Conservation (phyloP, 2,888 invertebrate genomes). For the Mythimna albipuncta region DNA sequence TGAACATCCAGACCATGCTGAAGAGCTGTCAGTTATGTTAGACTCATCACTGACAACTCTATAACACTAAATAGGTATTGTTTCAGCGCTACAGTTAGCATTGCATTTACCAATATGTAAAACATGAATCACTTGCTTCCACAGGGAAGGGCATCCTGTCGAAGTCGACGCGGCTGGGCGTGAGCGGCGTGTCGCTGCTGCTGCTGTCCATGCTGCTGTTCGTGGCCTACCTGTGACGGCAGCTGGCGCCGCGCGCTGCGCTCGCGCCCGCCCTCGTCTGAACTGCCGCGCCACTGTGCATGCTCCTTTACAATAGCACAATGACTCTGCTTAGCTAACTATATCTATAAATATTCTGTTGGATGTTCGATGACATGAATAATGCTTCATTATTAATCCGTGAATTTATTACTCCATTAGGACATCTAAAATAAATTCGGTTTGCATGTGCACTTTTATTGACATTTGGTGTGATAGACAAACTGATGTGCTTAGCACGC, state of each 20-base stretch:
- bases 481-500: not conserved
- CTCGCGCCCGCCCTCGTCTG: constrained; percentile 59
- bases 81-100: too few species aligned
- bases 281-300: not conserved
- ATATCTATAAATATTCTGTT: not conserved
- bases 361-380: too few species aligned
- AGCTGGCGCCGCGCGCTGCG: constrained; percentile 64
- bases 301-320: not conserved
- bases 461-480: not conserved
- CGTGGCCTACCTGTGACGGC: constrained; percentile 77
- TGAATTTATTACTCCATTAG: not conserved
- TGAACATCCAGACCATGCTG: not conserved
- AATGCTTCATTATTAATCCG: not conserved
- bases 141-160: constrained; percentile 86
- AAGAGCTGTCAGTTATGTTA: not conserved
- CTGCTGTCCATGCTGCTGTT: constrained; percentile 75
- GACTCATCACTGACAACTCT: not conserved
- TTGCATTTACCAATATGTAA: not conserved
- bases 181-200: constrained; percentile 73
- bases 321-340: not conserved
- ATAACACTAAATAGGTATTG: not conserved
- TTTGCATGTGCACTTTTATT: not conserved
- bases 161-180: constrained; percentile 69
- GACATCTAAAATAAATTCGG: not conserved
- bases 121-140: constrained; percentile 17